Conservation (phyloP, 1,140 invertebrate species). For the Charaxes varanes region DNA sequence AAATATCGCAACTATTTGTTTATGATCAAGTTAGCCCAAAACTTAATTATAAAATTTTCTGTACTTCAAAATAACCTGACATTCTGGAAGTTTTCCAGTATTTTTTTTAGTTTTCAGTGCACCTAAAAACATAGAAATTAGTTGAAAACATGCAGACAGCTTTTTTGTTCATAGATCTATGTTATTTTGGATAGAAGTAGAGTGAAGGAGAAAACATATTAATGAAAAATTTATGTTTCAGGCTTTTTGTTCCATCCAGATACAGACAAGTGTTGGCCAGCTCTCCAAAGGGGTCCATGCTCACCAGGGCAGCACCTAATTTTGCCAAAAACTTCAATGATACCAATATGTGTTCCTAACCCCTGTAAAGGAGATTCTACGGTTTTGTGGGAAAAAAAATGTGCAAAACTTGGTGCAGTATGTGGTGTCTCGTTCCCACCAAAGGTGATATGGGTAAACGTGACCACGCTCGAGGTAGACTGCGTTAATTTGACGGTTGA, state of each 20-base stretch:
- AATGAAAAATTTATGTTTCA: no score
- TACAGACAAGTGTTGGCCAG: constrained; percentile 76
- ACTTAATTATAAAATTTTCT: no score
- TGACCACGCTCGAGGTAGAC: constrained; percentile 58
- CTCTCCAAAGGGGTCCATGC: constrained; percentile 79
- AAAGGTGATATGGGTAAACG: constrained; percentile 66
- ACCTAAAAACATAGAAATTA: no score
- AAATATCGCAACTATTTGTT: no score
- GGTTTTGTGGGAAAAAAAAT: constrained; percentile 70
- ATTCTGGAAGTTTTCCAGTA: no score
- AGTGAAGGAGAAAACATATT: no score
- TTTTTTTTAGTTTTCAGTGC: no score
- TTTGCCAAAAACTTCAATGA: constrained; percentile 63
- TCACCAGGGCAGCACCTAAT: constrained; percentile 71
- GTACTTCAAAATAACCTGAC: no score
- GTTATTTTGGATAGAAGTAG: no score
- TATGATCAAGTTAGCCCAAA: no score
- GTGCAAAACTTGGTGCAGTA: constrained; percentile 63
- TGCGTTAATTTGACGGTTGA: constrained; percentile 56
- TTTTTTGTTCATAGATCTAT: no score
- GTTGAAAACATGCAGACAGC: no score
- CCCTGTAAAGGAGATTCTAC: constrained; percentile 70
- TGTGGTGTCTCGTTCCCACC: constrained; percentile 49
- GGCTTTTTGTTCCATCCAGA: constrained; percentile 77
- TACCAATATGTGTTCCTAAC: constrained; percentile 77